phyloP scores from a whole-genome alignment of 2,113 vertebrate genomes.

The Psephotus haematonotus region DNA sequence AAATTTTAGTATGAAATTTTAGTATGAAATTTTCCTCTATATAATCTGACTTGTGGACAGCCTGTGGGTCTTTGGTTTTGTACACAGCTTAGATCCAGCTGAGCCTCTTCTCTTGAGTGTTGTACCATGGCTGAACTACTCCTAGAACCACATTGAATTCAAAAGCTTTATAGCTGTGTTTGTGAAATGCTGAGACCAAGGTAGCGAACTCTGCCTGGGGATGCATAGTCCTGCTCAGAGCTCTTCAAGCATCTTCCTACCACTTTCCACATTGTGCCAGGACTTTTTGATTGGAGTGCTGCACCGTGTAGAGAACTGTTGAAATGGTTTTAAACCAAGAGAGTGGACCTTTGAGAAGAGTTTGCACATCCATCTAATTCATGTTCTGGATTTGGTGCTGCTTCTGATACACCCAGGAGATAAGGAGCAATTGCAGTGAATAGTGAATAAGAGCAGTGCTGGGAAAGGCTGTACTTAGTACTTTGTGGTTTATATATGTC shows the following conservation, averaged over 20 bases:
- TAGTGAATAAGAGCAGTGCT: not conserved
- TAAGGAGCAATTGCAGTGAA: too few relatives aligned
- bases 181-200: not conserved
- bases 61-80: not conserved
- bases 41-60: not conserved
- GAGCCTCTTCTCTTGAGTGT: not conserved
- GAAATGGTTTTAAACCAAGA: rapidly evolving
- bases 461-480: not conserved
- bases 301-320: not conserved
- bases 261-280: not conserved
- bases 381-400: not conserved
- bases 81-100: not conserved
- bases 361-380: rapidly evolving
- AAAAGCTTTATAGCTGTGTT: not conserved
- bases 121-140: not conserved
- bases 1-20: not conserved
- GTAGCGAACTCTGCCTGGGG: too few relatives aligned
- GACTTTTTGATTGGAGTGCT: not conserved
- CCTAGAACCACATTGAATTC: not conserved
- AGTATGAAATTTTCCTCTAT: not conserved
- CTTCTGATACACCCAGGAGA: not conserved
- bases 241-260: not conserved
- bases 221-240: rapidly evolving
- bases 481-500: not conserved
- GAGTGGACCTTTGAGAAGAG: not conserved